Conservation (phyloP, 2,888 invertebrate species). For the Teinopalpus imperialis region DNA sequence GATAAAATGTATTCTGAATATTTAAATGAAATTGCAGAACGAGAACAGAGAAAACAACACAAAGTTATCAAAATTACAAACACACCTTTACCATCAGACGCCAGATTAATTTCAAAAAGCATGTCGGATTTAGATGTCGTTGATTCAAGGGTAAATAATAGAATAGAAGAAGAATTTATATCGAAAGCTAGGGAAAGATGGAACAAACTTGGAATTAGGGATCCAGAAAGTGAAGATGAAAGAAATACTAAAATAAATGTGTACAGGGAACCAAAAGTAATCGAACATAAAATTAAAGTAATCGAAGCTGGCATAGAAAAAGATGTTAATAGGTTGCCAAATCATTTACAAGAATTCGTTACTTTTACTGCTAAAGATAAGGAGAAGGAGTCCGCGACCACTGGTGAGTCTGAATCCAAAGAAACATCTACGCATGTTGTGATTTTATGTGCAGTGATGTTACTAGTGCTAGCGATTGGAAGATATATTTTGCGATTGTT, state of each 20-base stretch:
- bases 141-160: slow-evolving; percentile 70
- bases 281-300: slow-evolving; percentile 81
- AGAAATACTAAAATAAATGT: slow-evolving; percentile 56
- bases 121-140: slow-evolving; percentile 56
- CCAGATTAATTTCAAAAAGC: slow-evolving; percentile 56
- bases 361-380: slow-evolving; percentile 80
- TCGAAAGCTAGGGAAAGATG: slow-evolving; percentile 87
- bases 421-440: slow-evolving; percentile 74
- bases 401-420: slow-evolving; percentile 69
- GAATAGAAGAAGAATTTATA: slow-evolving; percentile 89
- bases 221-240: slow-evolving; percentile 85
- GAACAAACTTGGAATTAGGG: slow-evolving; percentile 85
- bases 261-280: slow-evolving; percentile 67
- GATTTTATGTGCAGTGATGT: slow-evolving; percentile 74
- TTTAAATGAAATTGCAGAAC: slow-evolving; percentile 88
- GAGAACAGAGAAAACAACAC: slow-evolving; percentile 89
- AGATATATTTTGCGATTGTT: slow-evolving; percentile 64
- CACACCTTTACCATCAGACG: slow-evolving; percentile 47
- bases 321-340: slow-evolving; percentile 85
- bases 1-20: slow-evolving; percentile 93
- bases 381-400: slow-evolving; percentile 76
- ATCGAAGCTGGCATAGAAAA: slow-evolving; percentile 85
- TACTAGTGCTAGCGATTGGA: slow-evolving; percentile 68
- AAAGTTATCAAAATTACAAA: slow-evolving; percentile 91
- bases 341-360: slow-evolving; percentile 90